Conservation (phyloP, 2,888 invertebrate species). For the Agrotis clavis region DNA sequence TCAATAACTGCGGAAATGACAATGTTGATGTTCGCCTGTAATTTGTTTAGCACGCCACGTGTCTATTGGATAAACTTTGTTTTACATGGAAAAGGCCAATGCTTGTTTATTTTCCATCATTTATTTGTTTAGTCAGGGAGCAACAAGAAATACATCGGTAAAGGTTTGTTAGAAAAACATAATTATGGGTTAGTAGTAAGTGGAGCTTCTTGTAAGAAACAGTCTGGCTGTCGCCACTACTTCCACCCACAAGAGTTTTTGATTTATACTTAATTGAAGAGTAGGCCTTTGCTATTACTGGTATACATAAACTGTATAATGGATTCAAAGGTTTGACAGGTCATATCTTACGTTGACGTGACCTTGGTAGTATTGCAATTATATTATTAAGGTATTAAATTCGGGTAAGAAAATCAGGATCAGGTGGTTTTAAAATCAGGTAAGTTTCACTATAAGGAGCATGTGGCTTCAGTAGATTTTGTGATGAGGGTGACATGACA, state of each 20-base stretch:
- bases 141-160: neutral
- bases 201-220: neutral
- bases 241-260: neutral
- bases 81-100: constrained; percentile 21
- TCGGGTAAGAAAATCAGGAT: neutral
- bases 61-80: constrained; percentile 46
- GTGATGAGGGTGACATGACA: neutral
- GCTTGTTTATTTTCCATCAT: constrained; percentile 6
- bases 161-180: constrained; percentile 7
- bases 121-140: constrained; percentile 28
- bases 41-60: constrained; percentile 23
- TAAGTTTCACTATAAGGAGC: constrained; percentile 1
- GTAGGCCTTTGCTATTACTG: neutral
- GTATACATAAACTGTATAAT: neutral
- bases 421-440: constrained; percentile 17
- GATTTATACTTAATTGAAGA: neutral
- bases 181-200: neutral
- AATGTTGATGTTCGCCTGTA: constrained; percentile 17
- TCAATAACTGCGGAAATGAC: constrained; percentile 28
- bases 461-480: neutral
- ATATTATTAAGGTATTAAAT: neutral
- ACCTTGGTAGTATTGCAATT: neutral
- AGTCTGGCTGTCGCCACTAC: neutral
- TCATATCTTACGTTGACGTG: neutral
- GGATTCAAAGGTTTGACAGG: neutral